These are phyloP conservation scores for Trimorus sp. DNA, from an alignment of 2,888 invertebrate genomes.

Conservation along the genomic window DNA sequence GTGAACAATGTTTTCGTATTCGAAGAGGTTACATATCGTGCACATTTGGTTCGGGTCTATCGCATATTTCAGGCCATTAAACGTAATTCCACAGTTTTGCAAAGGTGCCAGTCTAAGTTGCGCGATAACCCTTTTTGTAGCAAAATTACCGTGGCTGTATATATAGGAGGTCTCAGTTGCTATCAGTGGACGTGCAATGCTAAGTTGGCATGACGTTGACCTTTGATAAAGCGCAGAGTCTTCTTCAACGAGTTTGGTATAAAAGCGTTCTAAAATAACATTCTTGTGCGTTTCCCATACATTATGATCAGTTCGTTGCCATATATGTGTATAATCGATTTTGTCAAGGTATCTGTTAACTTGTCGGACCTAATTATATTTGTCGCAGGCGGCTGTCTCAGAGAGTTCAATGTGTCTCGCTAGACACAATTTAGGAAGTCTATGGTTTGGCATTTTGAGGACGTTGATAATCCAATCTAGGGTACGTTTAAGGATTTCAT, in stretches of 20 bases:
- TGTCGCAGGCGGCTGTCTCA: not conserved
- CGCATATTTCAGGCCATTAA: not conserved
- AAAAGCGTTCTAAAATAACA: not conserved
- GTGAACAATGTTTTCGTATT: not conserved
- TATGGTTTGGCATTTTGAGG: not conserved
- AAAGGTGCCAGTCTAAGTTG: not conserved
- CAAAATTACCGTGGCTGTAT: not conserved
- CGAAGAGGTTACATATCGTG: not conserved
- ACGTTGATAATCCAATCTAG: constrained; percentile 2
- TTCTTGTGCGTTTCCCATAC: not conserved
- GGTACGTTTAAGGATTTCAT: not conserved
- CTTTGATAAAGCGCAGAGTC: not conserved
- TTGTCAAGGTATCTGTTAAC: not conserved
- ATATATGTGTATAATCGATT: not conserved
- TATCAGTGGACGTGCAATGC: not conserved
- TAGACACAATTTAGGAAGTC: constrained; percentile 9
- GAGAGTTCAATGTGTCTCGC: not conserved
- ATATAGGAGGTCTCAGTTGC: not conserved
- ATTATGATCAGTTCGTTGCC: not conserved
- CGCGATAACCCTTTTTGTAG: not conserved
- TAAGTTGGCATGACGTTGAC: not conserved
- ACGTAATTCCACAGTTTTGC: not conserved
- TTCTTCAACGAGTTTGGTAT: not conserved
- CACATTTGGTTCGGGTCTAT: constrained; percentile 2
- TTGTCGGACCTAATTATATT: constrained; percentile 20